These are phyloP conservation scores for Parauchenoglanis punctatus DNA, from an alignment of 2,797 vertebrate genomes.

Conservation along the genomic window DNA sequence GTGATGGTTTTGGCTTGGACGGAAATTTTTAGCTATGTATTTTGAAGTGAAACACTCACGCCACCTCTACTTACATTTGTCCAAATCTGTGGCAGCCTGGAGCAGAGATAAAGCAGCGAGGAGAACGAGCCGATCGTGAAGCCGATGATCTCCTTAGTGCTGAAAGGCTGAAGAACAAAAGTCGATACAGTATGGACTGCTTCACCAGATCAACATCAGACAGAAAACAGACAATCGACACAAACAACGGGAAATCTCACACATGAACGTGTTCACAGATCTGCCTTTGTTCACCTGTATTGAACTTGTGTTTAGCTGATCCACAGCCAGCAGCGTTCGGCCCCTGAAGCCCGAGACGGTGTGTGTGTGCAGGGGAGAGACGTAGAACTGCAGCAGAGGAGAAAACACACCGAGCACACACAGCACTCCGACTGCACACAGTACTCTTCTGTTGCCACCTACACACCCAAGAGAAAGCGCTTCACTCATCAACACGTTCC, in stretches of 20 bases:
- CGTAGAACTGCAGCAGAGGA: constrained; percentile 58
- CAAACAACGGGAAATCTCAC: neutral
- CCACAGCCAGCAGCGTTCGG: constrained; percentile 75
- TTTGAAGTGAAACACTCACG: too few relatives aligned
- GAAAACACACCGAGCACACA: constrained; percentile 69
- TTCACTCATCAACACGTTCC: constrained; percentile 24
- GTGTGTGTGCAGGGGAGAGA: neutral
- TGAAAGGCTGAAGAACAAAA: constrained; percentile 78
- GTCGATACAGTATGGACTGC: neutral
- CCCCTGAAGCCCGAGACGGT: constrained; percentile 66
- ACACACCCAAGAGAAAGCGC: neutral
- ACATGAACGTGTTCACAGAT: neutral
- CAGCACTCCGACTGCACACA: constrained; percentile 74
- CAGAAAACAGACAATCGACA: too few relatives aligned
- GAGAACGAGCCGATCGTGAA: constrained; percentile 87
- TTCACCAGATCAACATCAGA: neutral
- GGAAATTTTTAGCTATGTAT: too few relatives aligned
- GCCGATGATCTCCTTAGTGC: constrained; percentile 82
- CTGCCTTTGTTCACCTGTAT: constrained; percentile 58
- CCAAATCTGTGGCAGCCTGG: constrained; percentile 89
- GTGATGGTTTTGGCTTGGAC: neutral
- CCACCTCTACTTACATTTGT: constrained; percentile 85
- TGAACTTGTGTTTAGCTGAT: constrained; percentile 1
- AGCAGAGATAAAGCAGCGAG: constrained; percentile 87
- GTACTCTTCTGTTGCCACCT: constrained; percentile 56